These are phyloP conservation scores for Incurvaria masculella DNA, from an alignment of 2,888 invertebrate species.

Conservation along the genomic window DNA sequence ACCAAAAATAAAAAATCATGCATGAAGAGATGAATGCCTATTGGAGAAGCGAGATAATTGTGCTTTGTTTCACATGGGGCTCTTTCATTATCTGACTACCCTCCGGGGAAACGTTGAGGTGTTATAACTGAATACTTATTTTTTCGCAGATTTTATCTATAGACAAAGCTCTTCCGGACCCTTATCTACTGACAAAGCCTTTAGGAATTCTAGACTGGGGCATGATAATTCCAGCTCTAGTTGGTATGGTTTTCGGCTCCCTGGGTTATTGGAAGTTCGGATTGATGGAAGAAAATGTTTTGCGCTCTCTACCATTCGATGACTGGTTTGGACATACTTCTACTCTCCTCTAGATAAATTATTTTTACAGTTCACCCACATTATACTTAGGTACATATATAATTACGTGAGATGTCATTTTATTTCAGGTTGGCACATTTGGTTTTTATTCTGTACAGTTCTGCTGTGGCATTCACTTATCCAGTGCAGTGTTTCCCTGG, in stretches of 20 bases:
- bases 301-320: constrained; percentile 29
- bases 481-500: constrained; percentile 34
- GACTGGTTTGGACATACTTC: constrained; percentile 15
- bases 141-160: constrained; percentile 23
- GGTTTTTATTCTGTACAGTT: constrained; percentile 23
- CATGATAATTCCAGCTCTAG: constrained; percentile 19
- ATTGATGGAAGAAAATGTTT: constrained; percentile 30
- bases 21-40: too few relatives aligned
- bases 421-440: not conserved
- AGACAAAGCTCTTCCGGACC: constrained; percentile 24
- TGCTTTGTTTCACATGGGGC: too few relatives aligned
- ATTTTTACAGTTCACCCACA: too few relatives aligned
- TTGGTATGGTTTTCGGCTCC: constrained; percentile 23
- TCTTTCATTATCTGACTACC: too few relatives aligned
- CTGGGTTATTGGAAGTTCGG: constrained; percentile 31
- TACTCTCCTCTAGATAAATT: too few relatives aligned
- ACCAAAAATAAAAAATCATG: too few relatives aligned
- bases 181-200: constrained; percentile 20
- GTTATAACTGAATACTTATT: too few relatives aligned
- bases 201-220: constrained; percentile 26
- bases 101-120: too few relatives aligned
- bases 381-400: too few relatives aligned
- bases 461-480: constrained; percentile 24
- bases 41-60: too few relatives aligned
- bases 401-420: too few relatives aligned